Evolutionary conservation across 2,888 invertebrate genomes (phyloP).

Genomic region (Drosophila borealis): DNA sequence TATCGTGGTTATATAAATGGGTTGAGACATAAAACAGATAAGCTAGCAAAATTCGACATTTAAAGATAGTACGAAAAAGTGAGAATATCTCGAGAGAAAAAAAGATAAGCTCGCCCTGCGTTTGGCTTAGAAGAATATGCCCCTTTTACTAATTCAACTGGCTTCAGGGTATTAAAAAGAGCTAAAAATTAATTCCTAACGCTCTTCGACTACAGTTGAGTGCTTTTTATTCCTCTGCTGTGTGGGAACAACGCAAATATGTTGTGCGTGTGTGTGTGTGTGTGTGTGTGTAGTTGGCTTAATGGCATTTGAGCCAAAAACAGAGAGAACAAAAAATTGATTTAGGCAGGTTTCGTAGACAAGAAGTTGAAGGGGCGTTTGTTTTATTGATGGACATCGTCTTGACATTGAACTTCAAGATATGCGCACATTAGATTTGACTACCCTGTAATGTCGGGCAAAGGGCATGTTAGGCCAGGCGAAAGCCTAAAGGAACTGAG

Average conservation of each 20-base stretch:
- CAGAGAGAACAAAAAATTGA: conserved; percentile 11
- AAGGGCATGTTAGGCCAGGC: not conserved
- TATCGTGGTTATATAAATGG: too few species aligned
- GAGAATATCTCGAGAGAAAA: not conserved
- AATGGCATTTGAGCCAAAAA: conserved; percentile 46
- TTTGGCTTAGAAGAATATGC: too few species aligned
- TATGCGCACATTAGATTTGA: not conserved
- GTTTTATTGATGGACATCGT: conserved; percentile 11
- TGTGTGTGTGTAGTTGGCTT: conserved; percentile 36
- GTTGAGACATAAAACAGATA: too few species aligned
- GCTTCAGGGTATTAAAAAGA: not conserved
- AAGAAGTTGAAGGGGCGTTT: conserved; percentile 17
- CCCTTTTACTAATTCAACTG: too few species aligned
- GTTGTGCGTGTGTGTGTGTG: conserved; percentile 6
- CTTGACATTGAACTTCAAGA: conserved; percentile 29
- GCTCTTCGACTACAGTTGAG: conserved; percentile 14
- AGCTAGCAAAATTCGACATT: too few species aligned
- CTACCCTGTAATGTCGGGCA: not conserved
- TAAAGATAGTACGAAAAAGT: too few species aligned
- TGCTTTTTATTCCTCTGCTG: not conserved
- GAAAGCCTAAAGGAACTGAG: too few species aligned
- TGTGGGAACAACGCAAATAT: not conserved
- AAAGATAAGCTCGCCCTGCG: not conserved
- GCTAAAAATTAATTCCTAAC: conserved; percentile 18
- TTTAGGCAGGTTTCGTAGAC: conserved; percentile 20